Conservation (phyloP, 2,113 vertebrate genomes). For the Empidonax alnorum region DNA sequence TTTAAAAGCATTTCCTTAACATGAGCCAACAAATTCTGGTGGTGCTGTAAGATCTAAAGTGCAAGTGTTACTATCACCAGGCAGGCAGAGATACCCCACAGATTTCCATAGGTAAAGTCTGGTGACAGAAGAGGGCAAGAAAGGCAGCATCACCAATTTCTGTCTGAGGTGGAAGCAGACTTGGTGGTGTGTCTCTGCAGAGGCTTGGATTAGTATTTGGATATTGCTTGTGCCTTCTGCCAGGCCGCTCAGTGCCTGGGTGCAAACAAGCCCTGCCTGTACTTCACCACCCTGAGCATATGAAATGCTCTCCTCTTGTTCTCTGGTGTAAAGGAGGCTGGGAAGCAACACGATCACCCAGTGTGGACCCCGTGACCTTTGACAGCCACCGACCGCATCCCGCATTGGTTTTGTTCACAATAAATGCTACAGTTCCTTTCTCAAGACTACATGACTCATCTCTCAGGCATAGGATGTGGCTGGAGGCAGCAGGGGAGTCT, state of each 20-base stretch:
- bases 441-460: neutral
- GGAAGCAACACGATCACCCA: neutral
- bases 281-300: neutral
- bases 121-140: neutral
- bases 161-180: neutral
- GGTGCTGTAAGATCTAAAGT: neutral
- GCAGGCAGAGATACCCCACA: neutral
- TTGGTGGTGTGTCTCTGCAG: fast-evolving
- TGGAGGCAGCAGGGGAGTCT: neutral
- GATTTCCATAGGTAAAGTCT: neutral
- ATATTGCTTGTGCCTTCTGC: neutral
- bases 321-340: neutral
- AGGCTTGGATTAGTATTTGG: neutral
- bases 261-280: neutral
- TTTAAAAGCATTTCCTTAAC: neutral
- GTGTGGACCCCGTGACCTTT: neutral
- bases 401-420: neutral
- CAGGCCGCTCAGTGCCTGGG: neutral
- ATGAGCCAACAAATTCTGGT: neutral
- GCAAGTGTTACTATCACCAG: neutral
- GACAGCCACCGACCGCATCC: neutral
- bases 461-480: neutral
- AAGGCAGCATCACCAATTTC: neutral
- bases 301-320: neutral
- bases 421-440: neutral